Evolutionary conservation across 2,888 invertebrate genomes (phyloP), one percentile per base, ranked within the genome.

Genomic region (Caenorhabditis zanzibari): DNA sequence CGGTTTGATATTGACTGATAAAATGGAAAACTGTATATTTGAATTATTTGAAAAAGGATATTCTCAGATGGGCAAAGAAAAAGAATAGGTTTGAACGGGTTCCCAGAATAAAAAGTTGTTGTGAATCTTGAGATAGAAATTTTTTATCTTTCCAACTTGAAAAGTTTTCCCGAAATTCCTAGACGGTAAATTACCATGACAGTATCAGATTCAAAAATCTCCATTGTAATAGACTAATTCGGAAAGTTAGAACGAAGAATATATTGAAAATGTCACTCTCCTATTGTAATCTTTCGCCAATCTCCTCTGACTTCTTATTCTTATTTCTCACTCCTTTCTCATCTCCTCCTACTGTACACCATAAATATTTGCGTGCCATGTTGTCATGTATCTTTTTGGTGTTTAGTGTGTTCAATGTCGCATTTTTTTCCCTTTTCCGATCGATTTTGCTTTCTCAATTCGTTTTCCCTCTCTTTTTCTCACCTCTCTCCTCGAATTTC

Each of bases 331-430:
- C n/a, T 58, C n/a, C 41, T 14, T 61, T 41, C 61, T 14, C 41
- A 22, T 41, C 38, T 14, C 24, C 54, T 19, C n/a, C 41, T 24
- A 63, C 16, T 38, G 26, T 44, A 19, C 19, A 61, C 14, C 22
- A 74, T 73, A 63, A 58, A 52, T 64, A 75, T 66, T 66, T 66
- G 38, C 66, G 44, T 75, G 74, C 58, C 63, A 38, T 41, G 22
- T 52, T 41, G 22, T 52, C 66, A 54, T 35, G 49, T 22, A 68
- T 68, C 35, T 49, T 14, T 66, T 49, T 68, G 66, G 66, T 66
- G 66, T 66, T 52, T 58, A 44, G 75, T 76, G 75, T 76, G 68
- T 76, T 76, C 75, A 76, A 76, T 76, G 75, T 64, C 75, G 61
- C 54, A 28, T 1, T 44, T 66, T 64, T 66, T 59, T 49, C 44